Percentiles rank a stretch among this genome's conserved stretches.
These are phyloP conservation scores for Cichlasoma orientale DNA, from an alignment of 2,797 vertebrate genomes.

Conservation along the genomic window DNA sequence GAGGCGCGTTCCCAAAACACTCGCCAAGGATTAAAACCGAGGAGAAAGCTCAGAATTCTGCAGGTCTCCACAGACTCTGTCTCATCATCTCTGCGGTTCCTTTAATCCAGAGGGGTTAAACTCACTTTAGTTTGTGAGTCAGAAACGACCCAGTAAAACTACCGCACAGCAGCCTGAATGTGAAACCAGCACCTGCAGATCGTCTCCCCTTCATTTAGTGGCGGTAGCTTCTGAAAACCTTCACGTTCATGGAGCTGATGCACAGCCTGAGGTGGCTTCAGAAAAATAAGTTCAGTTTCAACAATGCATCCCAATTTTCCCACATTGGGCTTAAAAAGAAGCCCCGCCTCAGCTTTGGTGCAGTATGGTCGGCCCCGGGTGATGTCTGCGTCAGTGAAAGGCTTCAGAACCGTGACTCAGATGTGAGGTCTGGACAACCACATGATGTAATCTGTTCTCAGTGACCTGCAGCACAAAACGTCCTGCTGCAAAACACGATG, in stretches of 20 bases:
- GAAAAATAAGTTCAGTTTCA: not conserved
- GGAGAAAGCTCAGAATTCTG: not conserved
- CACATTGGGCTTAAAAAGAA: not conserved
- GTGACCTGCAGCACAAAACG: not conserved
- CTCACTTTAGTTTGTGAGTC: not conserved
- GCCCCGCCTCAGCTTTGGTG: not conserved
- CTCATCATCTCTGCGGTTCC: not conserved
- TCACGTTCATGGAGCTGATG: not conserved
- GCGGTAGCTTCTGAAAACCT: not conserved
- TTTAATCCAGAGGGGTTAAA: not conserved
- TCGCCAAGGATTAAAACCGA: not conserved
- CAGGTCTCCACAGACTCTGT: rapidly evolving
- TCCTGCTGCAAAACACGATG: not conserved
- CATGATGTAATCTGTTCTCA: not conserved
- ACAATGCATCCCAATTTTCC: not conserved
- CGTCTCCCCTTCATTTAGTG: not conserved
- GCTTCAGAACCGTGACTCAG: not conserved
- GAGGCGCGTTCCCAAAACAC: not conserved
- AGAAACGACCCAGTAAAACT: not conserved
- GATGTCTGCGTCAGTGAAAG: not conserved
- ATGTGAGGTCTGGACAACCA: not conserved
- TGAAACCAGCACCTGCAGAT: not conserved
- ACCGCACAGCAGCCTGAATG: rapidly evolving
- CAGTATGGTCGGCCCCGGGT: rapidly evolving
- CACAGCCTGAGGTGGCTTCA: rapidly evolving